Conservation (phyloP, 2,797 vertebrate genomes). For the Gallinago nigripennis region DNA sequence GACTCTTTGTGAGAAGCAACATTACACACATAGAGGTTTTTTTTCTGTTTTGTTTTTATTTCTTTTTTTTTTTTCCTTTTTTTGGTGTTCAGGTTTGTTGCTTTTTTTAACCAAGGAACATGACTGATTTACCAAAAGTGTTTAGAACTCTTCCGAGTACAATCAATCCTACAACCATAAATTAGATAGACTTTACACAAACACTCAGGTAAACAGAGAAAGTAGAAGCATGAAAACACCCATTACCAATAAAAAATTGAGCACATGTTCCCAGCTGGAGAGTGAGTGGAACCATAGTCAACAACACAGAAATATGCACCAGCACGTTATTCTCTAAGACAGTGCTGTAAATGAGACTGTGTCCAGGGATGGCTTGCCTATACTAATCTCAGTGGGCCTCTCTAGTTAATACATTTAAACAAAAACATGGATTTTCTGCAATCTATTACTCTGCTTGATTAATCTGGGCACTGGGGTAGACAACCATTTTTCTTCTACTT, state of each 20-base stretch:
- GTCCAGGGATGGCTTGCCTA: conserved; percentile 35
- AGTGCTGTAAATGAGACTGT: conserved; percentile 61
- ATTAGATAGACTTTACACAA: conserved; percentile 34
- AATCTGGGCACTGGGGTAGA: neutral
- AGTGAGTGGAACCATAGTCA: conserved; percentile 64
- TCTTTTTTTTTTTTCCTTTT: neutral
- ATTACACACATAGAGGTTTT: neutral
- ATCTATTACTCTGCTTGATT: conserved; percentile 45
- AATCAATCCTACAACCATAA: conserved; percentile 39
- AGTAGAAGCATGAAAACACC: conserved; percentile 24
- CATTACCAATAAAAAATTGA: conserved; percentile 41
- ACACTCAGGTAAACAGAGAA: conserved; percentile 62
- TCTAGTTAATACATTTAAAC: conserved; percentile 57
- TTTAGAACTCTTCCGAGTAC: conserved; percentile 37
- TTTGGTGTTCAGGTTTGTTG: no score
- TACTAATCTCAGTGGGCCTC: conserved; percentile 55
- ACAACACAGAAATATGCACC: conserved; percentile 63
- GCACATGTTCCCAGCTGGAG: conserved; percentile 41
- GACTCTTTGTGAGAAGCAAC: neutral
- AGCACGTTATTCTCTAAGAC: conserved; percentile 57
- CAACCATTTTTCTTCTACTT: conserved; percentile 34
- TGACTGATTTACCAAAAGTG: neutral
- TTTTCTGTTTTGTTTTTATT: neutral
- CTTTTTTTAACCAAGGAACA: neutral
- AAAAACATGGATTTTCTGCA: conserved; percentile 53